Evolutionary conservation across 2,888 invertebrate species (phyloP), one percentile per base, ranked within the genome.

Genomic region (Mythimna loreyi): DNA sequence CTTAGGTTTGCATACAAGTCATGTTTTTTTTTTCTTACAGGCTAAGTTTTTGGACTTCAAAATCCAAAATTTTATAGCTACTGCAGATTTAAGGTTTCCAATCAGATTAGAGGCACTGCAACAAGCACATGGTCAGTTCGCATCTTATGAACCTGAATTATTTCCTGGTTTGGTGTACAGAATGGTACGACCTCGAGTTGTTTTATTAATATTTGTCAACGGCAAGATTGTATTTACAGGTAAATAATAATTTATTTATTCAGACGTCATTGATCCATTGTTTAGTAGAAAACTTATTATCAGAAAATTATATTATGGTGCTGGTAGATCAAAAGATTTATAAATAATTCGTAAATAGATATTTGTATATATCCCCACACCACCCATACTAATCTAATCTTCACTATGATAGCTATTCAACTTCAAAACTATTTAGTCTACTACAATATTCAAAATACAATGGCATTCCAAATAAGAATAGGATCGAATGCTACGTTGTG

Each of bases 131-230:
- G 98, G 97, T 33, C 98, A 97, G 92, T 98, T 97, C 88, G 97
- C 97, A 74, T 98, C 98, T 63, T 99, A 99, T 90, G 99, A 99
- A 92, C 99, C 99, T 0, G 99, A 99, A 94, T 95, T 99, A 66
- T 99, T 99, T 94, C 99, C 99, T 9, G 99, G 99, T n/a, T 96
- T 99, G 40, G 99, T 99, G 68, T 99, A 99, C 92, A 97, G 99
- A 86, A 98, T 99, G 99, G 98, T 99, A 50, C 98, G 98, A 87
- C 99, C 99, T 0, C 97, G 99, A 82, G 97, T 99, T 80, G 99
- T 99, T n/a, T 94, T 99, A 76, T 96, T 99, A 16, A 99, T 99
- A 92, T 99, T 99, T 96, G 99, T 99, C 1, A 99, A 99, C 92
- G 99, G 99, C 66, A 99, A 99, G 97, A 97, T 99, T 81, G 99